Conservation (phyloP, 1,140 invertebrate species). For the Neodiprion fabricii region DNA sequence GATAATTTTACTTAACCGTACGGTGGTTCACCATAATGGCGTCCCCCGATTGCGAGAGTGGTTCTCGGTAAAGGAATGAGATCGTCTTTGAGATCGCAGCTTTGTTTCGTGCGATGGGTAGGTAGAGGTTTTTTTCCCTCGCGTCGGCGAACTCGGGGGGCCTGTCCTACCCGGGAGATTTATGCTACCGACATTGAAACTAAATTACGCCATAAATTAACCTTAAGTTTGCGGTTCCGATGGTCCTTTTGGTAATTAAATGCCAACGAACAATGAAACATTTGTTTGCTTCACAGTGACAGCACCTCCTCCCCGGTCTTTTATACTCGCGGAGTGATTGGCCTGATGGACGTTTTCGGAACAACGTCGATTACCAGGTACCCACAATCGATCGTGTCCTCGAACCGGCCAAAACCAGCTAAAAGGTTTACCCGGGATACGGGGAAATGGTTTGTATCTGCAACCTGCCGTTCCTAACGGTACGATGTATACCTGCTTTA, state of each 20-base stretch:
- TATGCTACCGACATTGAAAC: constrained; percentile 40
- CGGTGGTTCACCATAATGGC: neutral
- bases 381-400: neutral
- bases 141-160: constrained; percentile 15
- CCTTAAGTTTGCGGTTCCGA: constrained; percentile 33
- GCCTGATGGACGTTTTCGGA: constrained; percentile 15
- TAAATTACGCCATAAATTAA: constrained; percentile 45
- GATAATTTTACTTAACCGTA: no score
- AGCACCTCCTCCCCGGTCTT: neutral
- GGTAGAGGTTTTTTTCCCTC: constrained; percentile 25
- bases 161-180: constrained; percentile 34
- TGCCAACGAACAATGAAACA: constrained; percentile 20
- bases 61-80: constrained; percentile 4
- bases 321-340: constrained; percentile 1
- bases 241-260: constrained; percentile 17
- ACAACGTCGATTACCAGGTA: constrained; percentile 9
- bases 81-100: neutral
- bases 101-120: constrained; percentile 11
- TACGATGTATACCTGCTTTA: neutral
- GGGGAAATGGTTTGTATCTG: neutral
- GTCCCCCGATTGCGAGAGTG: neutral
- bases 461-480: neutral
- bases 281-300: constrained; percentile 17
- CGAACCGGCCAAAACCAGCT: neutral
- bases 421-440: neutral